Conservation (phyloP, 37 sponge, comb jelly and placozoan genomes). For the Ephydatia muelleri region DNA sequence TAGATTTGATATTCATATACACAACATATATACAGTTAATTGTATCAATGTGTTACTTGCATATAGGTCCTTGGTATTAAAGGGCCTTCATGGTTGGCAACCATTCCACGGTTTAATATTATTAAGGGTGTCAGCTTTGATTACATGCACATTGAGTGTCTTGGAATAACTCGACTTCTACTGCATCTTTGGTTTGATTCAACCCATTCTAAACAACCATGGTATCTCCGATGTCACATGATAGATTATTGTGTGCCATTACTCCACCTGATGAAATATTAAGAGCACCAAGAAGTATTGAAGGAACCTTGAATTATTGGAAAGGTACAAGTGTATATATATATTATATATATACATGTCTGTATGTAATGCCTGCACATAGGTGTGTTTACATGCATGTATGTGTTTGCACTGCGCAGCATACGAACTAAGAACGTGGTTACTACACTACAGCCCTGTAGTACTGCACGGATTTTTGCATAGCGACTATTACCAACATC, state of each 20-base stretch:
- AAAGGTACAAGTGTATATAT: slow-evolving; percentile 30
- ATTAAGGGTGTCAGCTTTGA: slow-evolving; percentile 34
- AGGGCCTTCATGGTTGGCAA: slow-evolving; percentile 32
- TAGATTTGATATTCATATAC: background rate
- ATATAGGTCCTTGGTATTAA: slow-evolving; percentile 52
- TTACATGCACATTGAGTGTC: slow-evolving; percentile 49
- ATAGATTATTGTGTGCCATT: slow-evolving; percentile 25
- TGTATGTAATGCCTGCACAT: background rate
- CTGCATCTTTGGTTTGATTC: slow-evolving; percentile 41
- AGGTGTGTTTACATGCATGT: background rate
- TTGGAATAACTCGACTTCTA: slow-evolving; percentile 41
- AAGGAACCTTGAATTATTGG: slow-evolving; percentile 42
- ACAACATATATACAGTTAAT: background rate
- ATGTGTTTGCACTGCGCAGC: slow-evolving; percentile 9
- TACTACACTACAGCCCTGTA: slow-evolving; percentile 33
- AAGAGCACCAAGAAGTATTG: slow-evolving; percentile 31
- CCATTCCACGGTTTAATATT: slow-evolving; percentile 33
- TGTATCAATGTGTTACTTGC: background rate
- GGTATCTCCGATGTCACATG: slow-evolving; percentile 33
- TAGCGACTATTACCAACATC: slow-evolving; percentile 40
- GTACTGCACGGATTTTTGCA: slow-evolving; percentile 27
- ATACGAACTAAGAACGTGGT: slow-evolving; percentile 40
- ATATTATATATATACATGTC: background rate
- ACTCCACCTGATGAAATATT: slow-evolving; percentile 34
- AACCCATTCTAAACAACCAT: slow-evolving; percentile 7